Conservation (phyloP, 2,797 vertebrate genomes). For the Ara ararauna region DNA sequence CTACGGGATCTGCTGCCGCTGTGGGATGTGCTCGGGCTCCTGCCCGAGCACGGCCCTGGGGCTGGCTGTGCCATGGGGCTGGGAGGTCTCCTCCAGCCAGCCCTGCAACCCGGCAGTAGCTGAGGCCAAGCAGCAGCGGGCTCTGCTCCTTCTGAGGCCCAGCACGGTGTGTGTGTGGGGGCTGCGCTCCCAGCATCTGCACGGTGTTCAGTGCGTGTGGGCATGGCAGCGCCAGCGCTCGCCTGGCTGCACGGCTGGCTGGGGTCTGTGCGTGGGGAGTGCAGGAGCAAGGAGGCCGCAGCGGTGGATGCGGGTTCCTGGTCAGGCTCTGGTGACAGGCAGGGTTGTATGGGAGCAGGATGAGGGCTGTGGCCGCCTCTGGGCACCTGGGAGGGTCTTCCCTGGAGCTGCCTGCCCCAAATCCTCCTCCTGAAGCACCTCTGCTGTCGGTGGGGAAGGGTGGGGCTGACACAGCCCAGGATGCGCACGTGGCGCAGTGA, state of each 20-base stretch:
- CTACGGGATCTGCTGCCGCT: not conserved
- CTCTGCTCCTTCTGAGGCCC: not conserved
- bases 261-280: fast-evolving
- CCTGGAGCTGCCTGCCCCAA: not conserved
- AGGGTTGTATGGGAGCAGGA: not conserved
- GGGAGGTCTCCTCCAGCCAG: fast-evolving
- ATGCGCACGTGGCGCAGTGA: not conserved
- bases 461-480: constrained; percentile 5
- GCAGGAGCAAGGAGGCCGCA: fast-evolving
- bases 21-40: not conserved
- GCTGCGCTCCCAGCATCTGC: not conserved
- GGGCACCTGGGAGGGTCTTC: not conserved
- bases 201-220: fast-evolving
- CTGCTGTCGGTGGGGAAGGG: not conserved
- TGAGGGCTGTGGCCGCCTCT: fast-evolving
- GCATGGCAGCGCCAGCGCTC: fast-evolving
- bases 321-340: fast-evolving
- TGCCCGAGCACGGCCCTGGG: fast-evolving
- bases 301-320: not conserved
- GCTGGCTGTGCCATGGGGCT: not conserved
- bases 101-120: not conserved
- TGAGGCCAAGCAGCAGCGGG: not conserved
- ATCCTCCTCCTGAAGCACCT: not conserved
- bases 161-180: fast-evolving
- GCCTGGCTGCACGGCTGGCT: fast-evolving